Evolutionary conservation across 2,797 vertebrate genomes (phyloP).

Genomic region (Pangasius sanitwongsei): DNA sequence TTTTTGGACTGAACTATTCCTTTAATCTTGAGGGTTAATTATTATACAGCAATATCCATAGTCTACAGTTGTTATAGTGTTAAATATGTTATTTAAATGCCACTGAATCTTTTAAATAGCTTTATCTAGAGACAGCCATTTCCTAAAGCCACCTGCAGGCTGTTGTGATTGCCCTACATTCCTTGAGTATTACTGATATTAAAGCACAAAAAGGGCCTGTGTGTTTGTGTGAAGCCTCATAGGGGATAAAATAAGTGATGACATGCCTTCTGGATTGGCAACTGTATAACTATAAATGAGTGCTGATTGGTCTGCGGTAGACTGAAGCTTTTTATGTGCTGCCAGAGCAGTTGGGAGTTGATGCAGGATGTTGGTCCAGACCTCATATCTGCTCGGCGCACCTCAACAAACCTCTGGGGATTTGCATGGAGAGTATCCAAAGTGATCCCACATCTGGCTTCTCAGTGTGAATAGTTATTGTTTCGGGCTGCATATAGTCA

Average conservation of each 20-base stretch:
- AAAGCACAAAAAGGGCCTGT: neutral
- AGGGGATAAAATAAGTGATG: neutral
- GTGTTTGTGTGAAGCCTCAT: neutral
- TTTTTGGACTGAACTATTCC: neutral
- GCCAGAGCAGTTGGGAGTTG: slow-evolving; percentile 46
- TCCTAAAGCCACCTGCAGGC: neutral
- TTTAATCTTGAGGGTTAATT: neutral
- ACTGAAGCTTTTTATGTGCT: slow-evolving; percentile 50
- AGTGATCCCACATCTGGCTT: neutral
- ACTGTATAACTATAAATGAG: neutral
- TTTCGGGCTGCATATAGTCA: no score
- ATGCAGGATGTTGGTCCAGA: slow-evolving; percentile 7
- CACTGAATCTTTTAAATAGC: neutral
- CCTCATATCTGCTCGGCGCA: neutral
- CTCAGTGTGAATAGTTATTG: no score
- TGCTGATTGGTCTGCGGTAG: slow-evolving; percentile 26
- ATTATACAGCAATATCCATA: neutral
- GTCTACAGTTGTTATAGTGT: neutral
- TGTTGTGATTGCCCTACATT: neutral
- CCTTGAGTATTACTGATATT: neutral
- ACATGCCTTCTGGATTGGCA: neutral
- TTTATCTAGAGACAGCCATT: neutral
- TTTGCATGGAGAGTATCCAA: neutral
- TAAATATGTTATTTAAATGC: neutral
- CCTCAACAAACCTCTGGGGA: neutral